Evolutionary conservation across 2,797 vertebrate genomes (phyloP), one percentile per base, ranked within the genome.

Genomic region (Vespertilio murinus): DNA sequence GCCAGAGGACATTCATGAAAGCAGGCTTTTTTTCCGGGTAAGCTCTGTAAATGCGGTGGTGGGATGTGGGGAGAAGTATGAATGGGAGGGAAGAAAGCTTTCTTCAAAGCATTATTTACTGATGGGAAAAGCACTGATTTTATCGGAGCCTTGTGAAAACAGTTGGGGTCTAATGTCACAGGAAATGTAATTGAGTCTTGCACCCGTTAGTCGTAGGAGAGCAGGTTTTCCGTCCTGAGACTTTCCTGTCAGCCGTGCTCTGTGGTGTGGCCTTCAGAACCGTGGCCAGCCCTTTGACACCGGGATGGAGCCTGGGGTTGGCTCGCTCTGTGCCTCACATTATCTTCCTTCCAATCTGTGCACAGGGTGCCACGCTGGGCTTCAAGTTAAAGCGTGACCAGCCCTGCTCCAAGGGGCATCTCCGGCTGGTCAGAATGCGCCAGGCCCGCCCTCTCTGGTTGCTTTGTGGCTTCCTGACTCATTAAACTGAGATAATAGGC

Each of bases 121-220:
- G 1, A 64, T 40, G 16, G 84, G 56, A 96, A 96, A 94, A 65
- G 38, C 33, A 4, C 33, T 3, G 56, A 6, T 90, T 93, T 90
- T 78, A 61, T 95, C 35, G 70, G 18, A 59, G 42, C 40, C 86
- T 78, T 35, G 65, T 70, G 10, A n/a, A 91, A 92, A 30, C 25
- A n/a, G n/a, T 71, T 96, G 17, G 9, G 2, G 16, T 92, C 83
- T 20, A 91, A 67, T 47, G 38, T 40, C 64, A 49, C 3, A 1
- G 20, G 10, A 65, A 94, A 88, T 75, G 45, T 83, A 38, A 75
- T 59, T 65, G 78, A 94, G 28, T 94, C 91, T 67, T 73, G 56
- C 2, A 69, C 18, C 70, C 28, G 8, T 30, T 33, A 20, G 79
- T 42, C 42, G 75, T 67, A 10, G 40, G 71, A 75, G 47, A 42